phyloP scores from a whole-genome alignment of 2,797 vertebrate genomes.

The Choloepus didactylus region DNA sequence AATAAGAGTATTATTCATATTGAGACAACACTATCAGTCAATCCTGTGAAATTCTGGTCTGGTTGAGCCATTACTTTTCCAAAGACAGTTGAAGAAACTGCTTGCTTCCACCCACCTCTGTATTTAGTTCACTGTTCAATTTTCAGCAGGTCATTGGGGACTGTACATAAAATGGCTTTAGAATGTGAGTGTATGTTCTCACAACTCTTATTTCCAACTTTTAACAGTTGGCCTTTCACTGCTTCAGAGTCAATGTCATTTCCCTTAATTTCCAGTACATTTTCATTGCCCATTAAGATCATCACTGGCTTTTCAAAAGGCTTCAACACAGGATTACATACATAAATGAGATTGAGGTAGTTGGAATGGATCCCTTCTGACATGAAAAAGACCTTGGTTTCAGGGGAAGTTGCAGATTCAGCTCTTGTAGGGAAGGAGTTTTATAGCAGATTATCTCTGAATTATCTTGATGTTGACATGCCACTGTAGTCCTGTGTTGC shows the following conservation, averaged over 20 bases:
- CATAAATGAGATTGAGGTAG: constrained; percentile 95
- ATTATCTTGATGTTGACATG: constrained; percentile 93
- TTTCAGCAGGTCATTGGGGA: constrained; percentile 94
- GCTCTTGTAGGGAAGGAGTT: constrained; percentile 95
- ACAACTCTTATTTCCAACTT: constrained; percentile 97
- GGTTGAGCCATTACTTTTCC: constrained; percentile 94
- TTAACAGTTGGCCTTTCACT: constrained; percentile 96
- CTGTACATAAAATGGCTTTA: constrained; percentile 94
- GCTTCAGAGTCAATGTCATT: constrained; percentile 96
- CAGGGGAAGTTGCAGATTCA: constrained; percentile 93
- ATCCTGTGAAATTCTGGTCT: constrained; percentile 93
- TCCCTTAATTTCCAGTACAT: constrained; percentile 96
- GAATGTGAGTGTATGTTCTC: constrained; percentile 92
- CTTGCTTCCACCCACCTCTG: constrained; percentile 98
- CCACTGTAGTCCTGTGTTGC: constrained; percentile 94
- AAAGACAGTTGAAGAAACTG: constrained; percentile 93
- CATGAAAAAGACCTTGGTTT: constrained; percentile 95
- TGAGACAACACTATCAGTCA: constrained; percentile 91
- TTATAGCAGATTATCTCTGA: constrained; percentile 95
- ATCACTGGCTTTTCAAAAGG: constrained; percentile 80
- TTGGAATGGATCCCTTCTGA: constrained; percentile 94
- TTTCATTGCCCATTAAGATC: constrained; percentile 95
- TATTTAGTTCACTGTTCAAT: constrained; percentile 92
- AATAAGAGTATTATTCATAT: constrained; percentile 91
- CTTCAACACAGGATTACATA: constrained; percentile 96